Evolutionary conservation across 2,113 vertebrate genomes (phyloP).

Genomic region (Pimephales promelas): DNA sequence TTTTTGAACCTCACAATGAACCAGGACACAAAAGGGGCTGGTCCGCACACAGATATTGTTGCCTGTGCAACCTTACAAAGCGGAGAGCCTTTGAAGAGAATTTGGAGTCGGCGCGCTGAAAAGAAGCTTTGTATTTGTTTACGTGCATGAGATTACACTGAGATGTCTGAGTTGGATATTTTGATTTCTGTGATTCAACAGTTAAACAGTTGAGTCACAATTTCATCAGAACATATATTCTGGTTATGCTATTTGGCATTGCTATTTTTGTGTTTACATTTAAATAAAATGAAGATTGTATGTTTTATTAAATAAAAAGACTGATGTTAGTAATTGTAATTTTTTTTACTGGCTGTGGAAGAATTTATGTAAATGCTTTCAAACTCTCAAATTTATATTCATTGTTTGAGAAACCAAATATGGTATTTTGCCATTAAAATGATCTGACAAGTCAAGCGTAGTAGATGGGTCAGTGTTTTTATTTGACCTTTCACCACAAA

Average conservation of each 20-base stretch:
- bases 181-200: conserved; percentile 12
- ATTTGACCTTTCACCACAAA: conserved; percentile 6
- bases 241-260: neutral
- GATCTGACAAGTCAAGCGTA: neutral
- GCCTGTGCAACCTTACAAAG: conserved; percentile 55
- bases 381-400: neutral
- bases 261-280: neutral
- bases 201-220: conserved; percentile 35
- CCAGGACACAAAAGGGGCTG: conserved; percentile 58
- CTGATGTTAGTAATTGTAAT: neutral
- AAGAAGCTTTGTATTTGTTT: conserved; percentile 56
- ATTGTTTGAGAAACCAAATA: neutral
- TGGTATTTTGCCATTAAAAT: conserved; percentile 12
- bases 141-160: conserved; percentile 44
- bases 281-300: neutral
- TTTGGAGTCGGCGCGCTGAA: conserved; percentile 51
- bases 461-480: neutral
- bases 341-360: neutral
- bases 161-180: conserved; percentile 33
- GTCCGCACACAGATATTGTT: conserved; percentile 54
- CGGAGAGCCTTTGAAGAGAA: conserved; percentile 49
- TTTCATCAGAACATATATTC: conserved; percentile 24
- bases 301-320: neutral
- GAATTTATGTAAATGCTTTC: neutral
- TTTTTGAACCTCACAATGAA: conserved; percentile 60